Conservation (phyloP, 2,797 vertebrate genomes). For the Diglossa cyanea region DNA sequence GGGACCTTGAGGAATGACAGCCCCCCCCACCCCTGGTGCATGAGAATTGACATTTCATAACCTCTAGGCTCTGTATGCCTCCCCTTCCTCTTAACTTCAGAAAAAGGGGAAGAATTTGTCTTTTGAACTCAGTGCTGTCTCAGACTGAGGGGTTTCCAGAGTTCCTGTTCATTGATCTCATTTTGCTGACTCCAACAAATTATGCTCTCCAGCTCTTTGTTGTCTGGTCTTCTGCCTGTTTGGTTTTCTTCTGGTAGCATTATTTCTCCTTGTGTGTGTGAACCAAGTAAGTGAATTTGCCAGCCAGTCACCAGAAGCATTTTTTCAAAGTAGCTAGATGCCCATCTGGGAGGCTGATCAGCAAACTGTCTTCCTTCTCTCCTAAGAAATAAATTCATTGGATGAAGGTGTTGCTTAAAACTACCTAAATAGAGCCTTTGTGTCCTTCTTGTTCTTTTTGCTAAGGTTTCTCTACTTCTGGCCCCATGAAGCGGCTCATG, state of each 20-base stretch:
- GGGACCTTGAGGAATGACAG: not conserved
- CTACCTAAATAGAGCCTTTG: not conserved
- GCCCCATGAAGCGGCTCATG: not conserved
- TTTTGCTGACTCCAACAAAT: not conserved
- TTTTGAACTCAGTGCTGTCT: not conserved
- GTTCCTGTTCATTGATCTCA: not conserved
- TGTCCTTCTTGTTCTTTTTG: not conserved
- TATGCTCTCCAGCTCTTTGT: not conserved
- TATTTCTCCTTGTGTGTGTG: not conserved
- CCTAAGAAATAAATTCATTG: not conserved
- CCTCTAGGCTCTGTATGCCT: not conserved
- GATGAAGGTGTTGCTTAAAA: not conserved
- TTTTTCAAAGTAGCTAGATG: not conserved
- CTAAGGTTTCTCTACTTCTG: not conserved
- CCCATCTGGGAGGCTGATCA: not conserved
- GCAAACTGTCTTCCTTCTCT: not conserved
- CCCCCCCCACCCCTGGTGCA: fast-evolving
- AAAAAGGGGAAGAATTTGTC: not conserved
- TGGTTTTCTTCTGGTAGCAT: not conserved
- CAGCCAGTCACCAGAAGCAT: not conserved
- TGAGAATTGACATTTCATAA: not conserved
- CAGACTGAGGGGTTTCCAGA: not conserved
- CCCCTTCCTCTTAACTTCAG: not conserved
- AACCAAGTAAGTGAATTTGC: not conserved
- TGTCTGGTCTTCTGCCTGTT: not conserved